Percentiles rank a stretch among this genome's conserved stretches.
These are phyloP conservation scores for Panthera leo DNA, from an alignment of 2,113 vertebrate species.

Conservation along the genomic window DNA sequence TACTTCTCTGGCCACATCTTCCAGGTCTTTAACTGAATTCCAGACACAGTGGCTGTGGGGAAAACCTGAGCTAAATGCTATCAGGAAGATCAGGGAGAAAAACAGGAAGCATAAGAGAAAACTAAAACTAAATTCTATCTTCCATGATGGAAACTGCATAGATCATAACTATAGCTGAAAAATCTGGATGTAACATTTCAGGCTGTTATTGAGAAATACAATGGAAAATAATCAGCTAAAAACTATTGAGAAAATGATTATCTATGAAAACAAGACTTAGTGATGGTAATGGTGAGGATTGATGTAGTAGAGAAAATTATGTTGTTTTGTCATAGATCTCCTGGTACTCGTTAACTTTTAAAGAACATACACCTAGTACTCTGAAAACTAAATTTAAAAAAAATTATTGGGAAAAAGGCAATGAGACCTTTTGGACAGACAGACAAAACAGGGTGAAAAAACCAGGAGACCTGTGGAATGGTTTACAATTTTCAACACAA, in stretches of 20 bases:
- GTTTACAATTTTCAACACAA: not conserved
- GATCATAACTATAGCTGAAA: not conserved
- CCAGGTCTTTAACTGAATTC: not conserved
- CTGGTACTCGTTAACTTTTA: not conserved
- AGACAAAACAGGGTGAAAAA: not conserved
- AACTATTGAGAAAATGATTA: not conserved
- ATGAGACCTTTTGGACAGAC: not conserved
- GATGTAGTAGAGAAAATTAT: not conserved
- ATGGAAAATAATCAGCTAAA: not conserved
- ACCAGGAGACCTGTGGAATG: accelerated
- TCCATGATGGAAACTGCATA: not conserved
- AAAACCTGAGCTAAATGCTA: not conserved
- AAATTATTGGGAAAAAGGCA: not conserved
- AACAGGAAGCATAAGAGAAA: not conserved
- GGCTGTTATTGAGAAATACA: not conserved
- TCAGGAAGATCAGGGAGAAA: not conserved
- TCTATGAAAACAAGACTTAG: not conserved
- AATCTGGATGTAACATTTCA: not conserved
- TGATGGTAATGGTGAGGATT: not conserved
- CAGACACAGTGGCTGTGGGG: not conserved
- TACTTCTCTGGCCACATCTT: not conserved
- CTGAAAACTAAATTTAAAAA: not conserved
- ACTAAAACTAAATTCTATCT: not conserved
- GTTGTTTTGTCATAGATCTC: not conserved
- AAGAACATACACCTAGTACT: not conserved